Conservation (phyloP, 2,888 invertebrate genomes). For the Cephus nigrinus region DNA sequence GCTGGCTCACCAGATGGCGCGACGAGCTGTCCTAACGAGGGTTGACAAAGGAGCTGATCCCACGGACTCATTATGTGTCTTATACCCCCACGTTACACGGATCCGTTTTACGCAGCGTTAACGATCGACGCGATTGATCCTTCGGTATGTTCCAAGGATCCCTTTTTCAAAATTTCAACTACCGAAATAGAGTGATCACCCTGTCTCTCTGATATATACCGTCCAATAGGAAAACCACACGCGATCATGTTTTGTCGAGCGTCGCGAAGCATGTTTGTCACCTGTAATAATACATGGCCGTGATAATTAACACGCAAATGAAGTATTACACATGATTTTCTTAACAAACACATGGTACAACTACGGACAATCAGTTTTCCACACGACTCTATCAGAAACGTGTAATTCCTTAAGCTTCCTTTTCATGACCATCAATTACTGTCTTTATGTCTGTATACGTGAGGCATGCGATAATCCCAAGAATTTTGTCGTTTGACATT, state of each 20-base stretch:
- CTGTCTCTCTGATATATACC: background rate
- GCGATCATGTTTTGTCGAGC: background rate
- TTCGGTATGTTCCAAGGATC: too few relatives aligned
- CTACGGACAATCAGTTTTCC: too few relatives aligned
- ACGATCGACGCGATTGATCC: background rate
- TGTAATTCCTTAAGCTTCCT: background rate
- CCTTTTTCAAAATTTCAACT: too few relatives aligned
- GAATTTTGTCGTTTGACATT: background rate
- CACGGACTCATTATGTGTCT: background rate
- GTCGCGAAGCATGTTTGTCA: slow-evolving; percentile 19
- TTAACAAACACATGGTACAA: slow-evolving; percentile 32
- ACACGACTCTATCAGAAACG: background rate
- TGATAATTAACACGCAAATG: slow-evolving; percentile 61
- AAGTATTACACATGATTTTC: slow-evolving; percentile 53
- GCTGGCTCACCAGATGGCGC: slow-evolving; percentile 21
- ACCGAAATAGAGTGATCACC: too few relatives aligned
- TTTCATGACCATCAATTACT: background rate
- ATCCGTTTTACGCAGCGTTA: background rate
- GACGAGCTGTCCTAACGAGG: slow-evolving; percentile 35
- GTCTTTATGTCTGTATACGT: background rate
- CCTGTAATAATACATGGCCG: slow-evolving; percentile 2
- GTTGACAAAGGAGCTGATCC: slow-evolving; percentile 24
- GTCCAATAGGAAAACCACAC: background rate
- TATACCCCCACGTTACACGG: background rate
- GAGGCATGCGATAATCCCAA: background rate